Conservation (phyloP, 2,888 invertebrate genomes). For the Leptinotarsa juncta region DNA sequence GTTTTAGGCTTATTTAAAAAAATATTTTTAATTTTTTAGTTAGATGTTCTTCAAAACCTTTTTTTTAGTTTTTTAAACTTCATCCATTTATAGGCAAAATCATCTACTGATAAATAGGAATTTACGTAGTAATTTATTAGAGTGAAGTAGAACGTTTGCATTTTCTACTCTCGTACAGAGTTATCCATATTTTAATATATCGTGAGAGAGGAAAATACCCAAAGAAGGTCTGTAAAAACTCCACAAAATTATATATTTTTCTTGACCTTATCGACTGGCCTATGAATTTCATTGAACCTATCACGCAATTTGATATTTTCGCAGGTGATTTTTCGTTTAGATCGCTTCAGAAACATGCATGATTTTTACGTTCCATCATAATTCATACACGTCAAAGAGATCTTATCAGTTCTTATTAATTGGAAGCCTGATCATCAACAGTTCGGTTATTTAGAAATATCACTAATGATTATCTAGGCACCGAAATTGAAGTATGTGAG, state of each 20-base stretch:
- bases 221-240: neutral
- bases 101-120: too few relatives aligned
- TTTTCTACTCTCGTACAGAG: too few relatives aligned
- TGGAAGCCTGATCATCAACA: slow-evolving; percentile 24
- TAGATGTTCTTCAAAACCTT: too few relatives aligned
- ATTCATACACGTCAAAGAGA: slow-evolving; percentile 31
- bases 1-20: too few relatives aligned
- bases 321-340: slow-evolving; percentile 13
- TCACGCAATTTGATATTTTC: slow-evolving; percentile 24
- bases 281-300: slow-evolving; percentile 1
- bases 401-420: slow-evolving; percentile 35
- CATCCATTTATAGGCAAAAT: too few relatives aligned
- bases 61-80: too few relatives aligned
- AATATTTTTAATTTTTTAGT: too few relatives aligned
- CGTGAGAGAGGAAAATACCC: neutral
- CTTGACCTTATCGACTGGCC: neutral
- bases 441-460: slow-evolving; percentile 23
- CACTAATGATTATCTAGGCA: slow-evolving; percentile 14
- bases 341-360: slow-evolving; percentile 22
- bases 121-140: too few relatives aligned
- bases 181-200: neutral
- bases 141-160: too few relatives aligned
- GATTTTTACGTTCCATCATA: slow-evolving; percentile 33
- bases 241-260: neutral
- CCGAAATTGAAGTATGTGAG: slow-evolving; percentile 11